These are phyloP conservation scores for Laterallus jamaicensis DNA, from an alignment of 2,113 vertebrate genomes.

Conservation along the genomic window DNA sequence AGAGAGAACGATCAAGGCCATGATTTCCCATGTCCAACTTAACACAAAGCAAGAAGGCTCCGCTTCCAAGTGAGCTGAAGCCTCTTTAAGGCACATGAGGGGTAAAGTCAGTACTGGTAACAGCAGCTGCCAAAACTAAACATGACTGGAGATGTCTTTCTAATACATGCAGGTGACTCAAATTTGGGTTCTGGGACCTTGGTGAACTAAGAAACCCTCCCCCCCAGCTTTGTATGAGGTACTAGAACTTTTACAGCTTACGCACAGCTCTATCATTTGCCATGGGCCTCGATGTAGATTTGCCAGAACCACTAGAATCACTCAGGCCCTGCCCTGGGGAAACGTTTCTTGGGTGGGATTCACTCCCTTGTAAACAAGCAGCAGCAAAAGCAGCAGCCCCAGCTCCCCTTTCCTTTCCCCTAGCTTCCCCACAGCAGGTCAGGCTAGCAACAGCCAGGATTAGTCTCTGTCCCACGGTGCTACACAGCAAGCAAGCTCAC, in stretches of 20 bases:
- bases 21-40: background rate
- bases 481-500: conserved; percentile 1
- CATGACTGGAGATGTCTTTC: background rate
- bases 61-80: background rate
- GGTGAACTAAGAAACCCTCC: background rate
- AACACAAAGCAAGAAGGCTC: background rate
- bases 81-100: background rate
- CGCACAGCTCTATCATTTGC: background rate
- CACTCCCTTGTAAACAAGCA: background rate
- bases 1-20: background rate
- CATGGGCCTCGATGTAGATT: background rate
- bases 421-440: background rate
- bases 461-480: background rate
- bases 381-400: background rate
- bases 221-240: background rate
- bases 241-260: background rate
- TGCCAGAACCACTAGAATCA: background rate
- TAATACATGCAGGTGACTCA: background rate
- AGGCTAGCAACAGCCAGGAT: background rate
- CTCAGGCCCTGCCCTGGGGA: background rate
- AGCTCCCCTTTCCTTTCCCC: background rate
- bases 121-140: background rate
- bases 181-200: background rate
- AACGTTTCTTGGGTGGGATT: background rate
- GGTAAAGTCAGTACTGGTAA: background rate